phyloP scores from a whole-genome alignment of 2,888 invertebrate species.

The Atrina japonica region DNA sequence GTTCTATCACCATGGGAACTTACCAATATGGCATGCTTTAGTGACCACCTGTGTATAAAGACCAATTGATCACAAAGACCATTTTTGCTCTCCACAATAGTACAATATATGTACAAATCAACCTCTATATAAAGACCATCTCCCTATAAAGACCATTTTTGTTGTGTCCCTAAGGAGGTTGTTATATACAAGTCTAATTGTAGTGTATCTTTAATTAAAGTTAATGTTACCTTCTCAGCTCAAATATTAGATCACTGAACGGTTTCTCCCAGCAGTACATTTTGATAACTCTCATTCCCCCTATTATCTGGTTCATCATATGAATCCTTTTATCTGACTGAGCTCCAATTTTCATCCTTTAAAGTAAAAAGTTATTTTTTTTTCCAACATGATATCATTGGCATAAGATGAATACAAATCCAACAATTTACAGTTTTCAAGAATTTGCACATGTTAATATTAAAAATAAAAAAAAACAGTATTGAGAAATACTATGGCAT shows the following conservation, averaged over 20 bases:
- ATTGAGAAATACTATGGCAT: no score
- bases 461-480: no score
- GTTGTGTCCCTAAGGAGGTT: no score
- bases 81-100: no score
- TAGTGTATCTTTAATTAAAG: not conserved
- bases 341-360: slow-evolving; percentile 86
- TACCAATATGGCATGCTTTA: no score
- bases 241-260: slow-evolving; percentile 88
- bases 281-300: slow-evolving; percentile 95
- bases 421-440: no score
- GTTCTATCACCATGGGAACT: no score
- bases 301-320: slow-evolving; percentile 95
- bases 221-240: slow-evolving; percentile 84
- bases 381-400: no score
- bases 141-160: not conserved
- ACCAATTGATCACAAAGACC: no score
- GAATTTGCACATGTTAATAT: no score
- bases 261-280: slow-evolving; percentile 96
- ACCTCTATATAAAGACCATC: not conserved
- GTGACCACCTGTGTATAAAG: no score
- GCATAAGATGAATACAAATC: no score
- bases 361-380: slow-evolving; percentile 19
- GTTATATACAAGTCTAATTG: not conserved
- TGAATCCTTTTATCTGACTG: slow-evolving; percentile 93
- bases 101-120: not conserved